phyloP scores from a whole-genome alignment of 2,888 invertebrate genomes.

The Psococerastis gibbosa region DNA sequence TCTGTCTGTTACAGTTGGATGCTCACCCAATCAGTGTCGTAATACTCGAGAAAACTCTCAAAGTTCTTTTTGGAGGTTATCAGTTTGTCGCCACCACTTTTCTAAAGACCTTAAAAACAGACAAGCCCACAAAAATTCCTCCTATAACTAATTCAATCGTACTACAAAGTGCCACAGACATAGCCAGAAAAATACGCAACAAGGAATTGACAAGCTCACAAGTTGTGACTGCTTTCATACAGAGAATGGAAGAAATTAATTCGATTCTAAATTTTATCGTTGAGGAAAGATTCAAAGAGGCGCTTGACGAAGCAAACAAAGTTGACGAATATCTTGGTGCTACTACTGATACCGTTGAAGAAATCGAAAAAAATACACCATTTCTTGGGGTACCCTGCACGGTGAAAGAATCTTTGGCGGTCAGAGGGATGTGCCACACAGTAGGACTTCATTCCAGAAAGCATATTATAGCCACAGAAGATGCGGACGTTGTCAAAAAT shows the following conservation, averaged over 20 bases:
- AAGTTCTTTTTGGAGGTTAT: not conserved
- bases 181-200: not conserved
- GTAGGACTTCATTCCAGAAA: not conserved
- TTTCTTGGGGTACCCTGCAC: slow-evolving; percentile 83
- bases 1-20: no score
- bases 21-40: no score
- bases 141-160: not conserved
- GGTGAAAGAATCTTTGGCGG: slow-evolving; percentile 70
- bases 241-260: slow-evolving; percentile 64
- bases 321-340: slow-evolving; percentile 53
- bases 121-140: not conserved
- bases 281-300: slow-evolving; percentile 59
- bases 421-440: slow-evolving; percentile 35
- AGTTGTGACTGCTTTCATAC: slow-evolving; percentile 59
- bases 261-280: slow-evolving; percentile 67
- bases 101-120: not conserved
- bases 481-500: slow-evolving; percentile 45
- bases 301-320: slow-evolving; percentile 54
- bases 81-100: not conserved
- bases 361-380: slow-evolving; percentile 50
- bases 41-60: not conserved
- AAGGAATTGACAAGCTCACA: slow-evolving; percentile 50
- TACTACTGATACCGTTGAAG: slow-evolving; percentile 34
- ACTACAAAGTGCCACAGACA: not conserved
- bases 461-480: slow-evolving; percentile 24